Evolutionary conservation across 1,140 invertebrate species (phyloP).

Genomic region (Drosophila busckii): DNA sequence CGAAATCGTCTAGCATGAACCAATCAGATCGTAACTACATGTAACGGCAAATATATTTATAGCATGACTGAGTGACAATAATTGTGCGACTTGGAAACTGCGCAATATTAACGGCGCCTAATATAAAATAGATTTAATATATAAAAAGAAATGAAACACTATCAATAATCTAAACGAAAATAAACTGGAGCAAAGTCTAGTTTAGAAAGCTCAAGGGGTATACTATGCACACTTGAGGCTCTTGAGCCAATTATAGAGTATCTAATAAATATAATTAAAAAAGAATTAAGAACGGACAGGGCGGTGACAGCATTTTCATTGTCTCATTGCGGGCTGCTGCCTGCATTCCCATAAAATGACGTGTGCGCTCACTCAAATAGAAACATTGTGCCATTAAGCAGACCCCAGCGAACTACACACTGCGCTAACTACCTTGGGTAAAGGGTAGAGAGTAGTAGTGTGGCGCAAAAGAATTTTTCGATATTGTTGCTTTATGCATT

Average conservation of each 20-base stretch:
- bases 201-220: no score
- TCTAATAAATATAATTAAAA: conserved; percentile 34
- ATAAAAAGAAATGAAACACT: no score
- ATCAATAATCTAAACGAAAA: no score
- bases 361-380: conserved; percentile 61
- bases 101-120: no score
- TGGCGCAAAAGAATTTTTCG: conserved; percentile 35
- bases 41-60: not conserved
- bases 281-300: conserved; percentile 48
- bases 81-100: no score
- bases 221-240: no score
- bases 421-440: no score
- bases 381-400: conserved; percentile 60
- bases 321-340: not conserved
- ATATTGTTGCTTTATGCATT: conserved; percentile 27
- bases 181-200: no score
- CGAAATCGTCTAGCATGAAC: conserved; percentile 14
- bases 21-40: conserved; percentile 23
- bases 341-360: conserved; percentile 64
- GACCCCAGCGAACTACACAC: conserved; percentile 16
- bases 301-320: conserved; percentile 16
- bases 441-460: no score
- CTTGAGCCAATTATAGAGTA: not conserved
- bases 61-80: no score
- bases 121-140: no score